Conservation (phyloP, 2,797 vertebrate genomes). For the Rhinophrynus dorsalis region DNA sequence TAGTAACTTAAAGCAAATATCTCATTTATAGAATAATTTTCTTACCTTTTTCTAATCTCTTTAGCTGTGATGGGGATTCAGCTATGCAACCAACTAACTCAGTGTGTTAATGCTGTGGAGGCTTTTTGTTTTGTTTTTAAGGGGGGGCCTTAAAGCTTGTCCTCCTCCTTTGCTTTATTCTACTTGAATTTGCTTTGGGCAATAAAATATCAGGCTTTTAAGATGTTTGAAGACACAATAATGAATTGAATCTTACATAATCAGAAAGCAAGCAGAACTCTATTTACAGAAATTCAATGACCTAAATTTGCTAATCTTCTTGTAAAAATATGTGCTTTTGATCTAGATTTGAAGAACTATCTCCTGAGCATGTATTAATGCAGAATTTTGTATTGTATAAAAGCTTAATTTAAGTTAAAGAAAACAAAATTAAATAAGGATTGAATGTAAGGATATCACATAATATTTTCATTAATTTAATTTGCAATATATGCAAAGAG, state of each 20-base stretch:
- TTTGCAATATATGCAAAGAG: no score
- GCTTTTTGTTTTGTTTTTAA: constrained; percentile 3
- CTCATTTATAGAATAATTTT: constrained; percentile 18
- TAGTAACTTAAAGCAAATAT: no score
- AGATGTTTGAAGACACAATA: constrained; percentile 53
- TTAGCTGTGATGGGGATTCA: constrained; percentile 31
- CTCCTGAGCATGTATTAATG: constrained; percentile 21
- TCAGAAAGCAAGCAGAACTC: constrained; percentile 49
- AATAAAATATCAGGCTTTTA: constrained; percentile 64
- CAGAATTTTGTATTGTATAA: constrained; percentile 11
- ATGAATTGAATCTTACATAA: constrained; percentile 48
- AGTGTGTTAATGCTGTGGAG: constrained; percentile 47
- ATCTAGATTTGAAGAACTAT: constrained; percentile 36
- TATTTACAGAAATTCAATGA: constrained; percentile 58
- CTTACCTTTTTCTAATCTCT: constrained; percentile 60
- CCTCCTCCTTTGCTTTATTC: constrained; percentile 39
- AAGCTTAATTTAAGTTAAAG: neutral
- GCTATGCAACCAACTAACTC: constrained; percentile 27
- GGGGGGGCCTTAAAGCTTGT: constrained; percentile 51
- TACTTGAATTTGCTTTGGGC: constrained; percentile 61
- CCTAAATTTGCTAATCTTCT: constrained; percentile 51
- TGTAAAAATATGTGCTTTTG: constrained; percentile 47
- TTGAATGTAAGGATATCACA: no score
- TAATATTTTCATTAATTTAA: no score
- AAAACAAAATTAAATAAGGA: neutral